Evolutionary conservation across 1,140 invertebrate genomes (phyloP), one percentile per base, ranked within the genome.

Genomic region (Polypedilum vanderplanki): DNA sequence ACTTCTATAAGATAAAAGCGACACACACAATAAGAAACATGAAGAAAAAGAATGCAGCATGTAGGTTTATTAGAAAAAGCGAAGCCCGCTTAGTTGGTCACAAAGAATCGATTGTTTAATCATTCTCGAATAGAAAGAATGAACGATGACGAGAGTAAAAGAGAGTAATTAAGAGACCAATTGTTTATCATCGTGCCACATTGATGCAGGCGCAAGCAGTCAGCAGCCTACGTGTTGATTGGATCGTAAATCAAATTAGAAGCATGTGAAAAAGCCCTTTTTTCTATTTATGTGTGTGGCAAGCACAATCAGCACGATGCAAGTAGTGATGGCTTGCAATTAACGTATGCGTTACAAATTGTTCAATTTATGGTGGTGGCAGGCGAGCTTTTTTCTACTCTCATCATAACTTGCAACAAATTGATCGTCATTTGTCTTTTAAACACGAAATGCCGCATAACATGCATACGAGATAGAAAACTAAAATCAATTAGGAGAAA

Each of bases 171-270:
- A 70, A 70, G 65, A 70, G 4, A 18, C 65, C 65, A 70, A 70
- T 70, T 70, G 65, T 70, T 18, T 70, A 20, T 18, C 65, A 20
- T 70, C 17, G 65, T 20, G 18, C 65, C 3, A 70, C 9, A 9
- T 18, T 57, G n/a, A 57, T 57, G 46, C 10, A 12, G n/a, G n/a
- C 46, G 8, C 1, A 1, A 57, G 8, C 24, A 33, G 24, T 33
- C 1, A 33, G 12, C 46, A 57, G 46, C 46, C 46, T 57, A 70
- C 65, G 65, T 70, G 65, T 22, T 70, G 65, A 70, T 70, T 70
- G 20, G 65, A 22, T 22, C 65, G 65, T 70, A 70, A 70, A 70
- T 70, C 65, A 70, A 70, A 70, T 70, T 70, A 70, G 20, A 70
- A 57, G 46, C 46, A 57, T 57, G 12, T 57, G 46, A 57, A 57